Base-by-base conservation (phyloP, 2,113 vertebrate species). In the Harpagus bidentatus region DNA sequence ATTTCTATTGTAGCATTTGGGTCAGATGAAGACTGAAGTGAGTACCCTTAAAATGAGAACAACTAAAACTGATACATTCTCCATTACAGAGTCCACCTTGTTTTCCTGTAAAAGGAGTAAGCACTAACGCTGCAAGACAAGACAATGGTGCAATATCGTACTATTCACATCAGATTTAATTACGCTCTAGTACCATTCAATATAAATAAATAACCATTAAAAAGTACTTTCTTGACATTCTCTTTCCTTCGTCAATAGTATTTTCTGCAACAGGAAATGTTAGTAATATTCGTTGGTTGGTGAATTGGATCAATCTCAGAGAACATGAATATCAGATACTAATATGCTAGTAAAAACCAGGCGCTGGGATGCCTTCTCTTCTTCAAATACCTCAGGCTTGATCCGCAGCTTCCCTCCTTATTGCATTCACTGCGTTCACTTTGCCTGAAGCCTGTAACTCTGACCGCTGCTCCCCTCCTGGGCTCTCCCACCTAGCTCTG, bases 181-280 rank as follows among this genome's bases (percentile, higher is more conserved):
- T 96, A 95, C 28, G 63, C 73, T 89, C 47, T 92, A 94, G 88
- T 95, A 95, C 82, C 91, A 91, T 90, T 95, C 94, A 95, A 86
- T 96, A 97, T 93, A 98, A 98, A 97, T 97, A 97, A 97, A 93
- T 94, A 95, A 78, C 89, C 95, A 94, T 97, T 93, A 97, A 96
- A 97, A 97, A 96, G 74, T 85, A 92, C 86, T 97, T 97, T 84
- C 84, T 91, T 17, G 22, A 95, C 96, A 88, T 94, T 97, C 89
- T 93, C 34, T 70, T 86, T 89, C 66, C 47, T 90, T 93, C 10
- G 5, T 91, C 92, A 92, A 88, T 8, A 96, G 86, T 87, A 91
- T 97, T 93, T 97, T 97, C 92, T 97, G 86, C 81, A 95, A 94
- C 90, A 86, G 77, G 91, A 93, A 92, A 86, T 11, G 81, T 97